A percentile compares a stretch with the other conserved stretches of the same genome.
Evolutionary conservation across 2,113 vertebrate genomes (phyloP).

Genomic region (Falco punctatus): DNA sequence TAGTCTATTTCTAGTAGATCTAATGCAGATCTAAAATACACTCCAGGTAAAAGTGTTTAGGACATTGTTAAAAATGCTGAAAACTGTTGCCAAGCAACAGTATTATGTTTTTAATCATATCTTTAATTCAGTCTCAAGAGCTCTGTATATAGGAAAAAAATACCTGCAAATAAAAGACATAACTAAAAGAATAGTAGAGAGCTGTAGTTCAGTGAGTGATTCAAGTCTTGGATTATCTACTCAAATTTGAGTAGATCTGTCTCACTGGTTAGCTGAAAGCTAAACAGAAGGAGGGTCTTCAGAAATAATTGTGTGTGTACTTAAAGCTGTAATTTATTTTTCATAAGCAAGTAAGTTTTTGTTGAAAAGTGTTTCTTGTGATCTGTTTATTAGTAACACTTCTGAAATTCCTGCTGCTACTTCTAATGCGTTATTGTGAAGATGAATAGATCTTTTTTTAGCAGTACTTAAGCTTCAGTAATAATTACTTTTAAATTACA

Average conservation of each 20-base stretch:
- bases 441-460: not conserved
- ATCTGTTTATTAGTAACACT: not conserved
- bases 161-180: not conserved
- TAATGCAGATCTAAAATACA: not conserved
- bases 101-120: not conserved
- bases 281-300: not conserved
- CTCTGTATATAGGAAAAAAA: not conserved
- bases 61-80: not conserved
- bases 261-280: not conserved
- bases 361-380: not conserved
- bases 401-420: not conserved
- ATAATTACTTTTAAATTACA: not conserved
- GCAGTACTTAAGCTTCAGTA: not conserved
- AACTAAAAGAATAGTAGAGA: not conserved
- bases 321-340: not conserved
- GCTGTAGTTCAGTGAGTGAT: not conserved
- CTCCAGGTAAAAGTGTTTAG: not conserved
- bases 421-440: not conserved
- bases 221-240: not conserved
- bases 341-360: not conserved
- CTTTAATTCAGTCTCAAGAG: not conserved
- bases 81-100: not conserved
- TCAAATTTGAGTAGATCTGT: not conserved
- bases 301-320: not conserved
- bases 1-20: constrained; percentile 41